Evolutionary conservation across 2,113 vertebrate species (phyloP).

Genomic region (Engystomops pustulosus): DNA sequence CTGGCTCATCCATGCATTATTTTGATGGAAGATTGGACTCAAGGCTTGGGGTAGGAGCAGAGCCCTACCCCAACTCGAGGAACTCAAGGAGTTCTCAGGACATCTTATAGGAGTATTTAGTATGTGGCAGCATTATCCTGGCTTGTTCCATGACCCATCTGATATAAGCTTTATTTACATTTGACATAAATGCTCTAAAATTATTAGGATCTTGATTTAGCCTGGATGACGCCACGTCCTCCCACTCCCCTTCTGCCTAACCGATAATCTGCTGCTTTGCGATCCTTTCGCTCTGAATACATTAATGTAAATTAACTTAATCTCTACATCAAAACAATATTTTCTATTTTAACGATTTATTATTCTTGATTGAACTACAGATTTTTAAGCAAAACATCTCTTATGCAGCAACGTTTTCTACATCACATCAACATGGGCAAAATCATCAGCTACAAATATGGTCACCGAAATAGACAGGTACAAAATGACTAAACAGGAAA

Average conservation of each 20-base stretch:
- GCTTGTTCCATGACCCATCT: slow-evolving; percentile 11
- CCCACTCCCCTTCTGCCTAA: slow-evolving; percentile 45
- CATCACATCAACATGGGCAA: no score
- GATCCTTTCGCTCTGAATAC: slow-evolving; percentile 36
- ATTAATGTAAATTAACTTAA: slow-evolving; percentile 40
- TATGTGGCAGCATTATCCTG: background rate
- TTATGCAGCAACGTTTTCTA: background rate
- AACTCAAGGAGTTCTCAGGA: background rate
- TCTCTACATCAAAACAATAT: slow-evolving; percentile 26
- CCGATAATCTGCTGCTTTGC: slow-evolving; percentile 26
- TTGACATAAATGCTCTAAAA: slow-evolving; percentile 47
- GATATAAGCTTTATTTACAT: slow-evolving; percentile 27
- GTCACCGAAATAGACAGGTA: no score
- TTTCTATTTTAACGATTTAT: background rate
- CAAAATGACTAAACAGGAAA: no score
- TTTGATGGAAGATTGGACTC: no score
- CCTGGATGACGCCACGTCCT: slow-evolving; percentile 40
- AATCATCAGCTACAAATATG: no score
- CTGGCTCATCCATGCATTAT: no score
- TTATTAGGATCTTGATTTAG: slow-evolving; percentile 48
- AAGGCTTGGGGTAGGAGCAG: background rate
- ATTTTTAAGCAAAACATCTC: background rate
- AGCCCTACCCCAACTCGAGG: no score
- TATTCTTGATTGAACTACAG: background rate
- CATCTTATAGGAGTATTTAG: background rate